Percentiles rank a stretch among this genome's conserved stretches.
These are phyloP conservation scores for Cataglyphis hispanica DNA, from an alignment of 1,140 invertebrate genomes.

Conservation along the genomic window DNA sequence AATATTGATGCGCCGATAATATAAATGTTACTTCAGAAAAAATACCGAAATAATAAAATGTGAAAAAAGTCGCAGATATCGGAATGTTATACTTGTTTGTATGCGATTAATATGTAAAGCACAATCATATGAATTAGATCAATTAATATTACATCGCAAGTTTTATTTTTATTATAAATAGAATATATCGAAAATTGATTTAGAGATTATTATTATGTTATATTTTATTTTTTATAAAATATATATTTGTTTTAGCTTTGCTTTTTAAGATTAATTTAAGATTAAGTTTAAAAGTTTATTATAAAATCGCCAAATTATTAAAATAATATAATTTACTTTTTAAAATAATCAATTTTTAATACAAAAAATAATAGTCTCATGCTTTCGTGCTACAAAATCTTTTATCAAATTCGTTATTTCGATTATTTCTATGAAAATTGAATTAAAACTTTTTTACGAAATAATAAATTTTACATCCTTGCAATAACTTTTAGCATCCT, in stretches of 20 bases:
- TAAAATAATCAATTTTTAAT: neutral
- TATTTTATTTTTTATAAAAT: neutral
- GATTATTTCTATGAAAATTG: neutral
- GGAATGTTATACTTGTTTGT: neutral
- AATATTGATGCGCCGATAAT: slow-evolving; percentile 41
- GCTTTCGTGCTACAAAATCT: neutral
- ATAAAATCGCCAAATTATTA: neutral
- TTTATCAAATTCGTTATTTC: neutral
- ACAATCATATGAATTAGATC: neutral
- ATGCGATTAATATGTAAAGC: neutral
- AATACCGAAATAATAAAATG: slow-evolving; percentile 42
- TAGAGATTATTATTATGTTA: neutral
- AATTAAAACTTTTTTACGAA: slow-evolving; percentile 19
- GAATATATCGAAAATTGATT: neutral
- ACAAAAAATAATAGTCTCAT: neutral
- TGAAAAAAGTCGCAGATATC: slow-evolving; percentile 16
- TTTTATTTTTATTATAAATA: neutral
- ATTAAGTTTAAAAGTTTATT: neutral
- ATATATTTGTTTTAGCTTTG: neutral
- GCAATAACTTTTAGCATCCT: neutral
- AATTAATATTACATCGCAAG: neutral
- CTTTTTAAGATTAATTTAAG: neutral
- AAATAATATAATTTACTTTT: neutral
- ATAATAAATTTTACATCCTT: slow-evolving; percentile 6
- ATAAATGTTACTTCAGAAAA: slow-evolving; percentile 13